Conservation (phyloP, 1,140 invertebrate species). For the Ostrea edulis region DNA sequence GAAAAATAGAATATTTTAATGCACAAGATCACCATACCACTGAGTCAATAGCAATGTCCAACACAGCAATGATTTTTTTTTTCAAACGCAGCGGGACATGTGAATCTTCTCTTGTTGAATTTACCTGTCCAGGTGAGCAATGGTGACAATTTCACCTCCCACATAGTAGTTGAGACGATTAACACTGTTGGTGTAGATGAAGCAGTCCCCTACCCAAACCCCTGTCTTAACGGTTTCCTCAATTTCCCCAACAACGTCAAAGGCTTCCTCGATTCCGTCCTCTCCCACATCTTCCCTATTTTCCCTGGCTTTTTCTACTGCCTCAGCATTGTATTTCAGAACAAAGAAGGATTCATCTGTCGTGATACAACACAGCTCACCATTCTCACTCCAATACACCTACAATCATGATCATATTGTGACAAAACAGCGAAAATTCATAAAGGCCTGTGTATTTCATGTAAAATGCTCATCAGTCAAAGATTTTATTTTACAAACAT, state of each 20-base stretch:
- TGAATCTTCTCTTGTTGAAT: not conserved
- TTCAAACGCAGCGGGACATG: too few species aligned
- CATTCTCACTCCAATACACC: constrained; percentile 98
- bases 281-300: constrained; percentile 89
- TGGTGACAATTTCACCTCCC: constrained; percentile 98
- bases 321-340: constrained; percentile 89
- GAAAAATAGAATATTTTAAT: constrained; percentile 38
- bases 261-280: constrained; percentile 97
- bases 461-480: too few species aligned
- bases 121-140: constrained; percentile 95
- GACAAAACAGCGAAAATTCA: not conserved
- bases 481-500: too few species aligned
- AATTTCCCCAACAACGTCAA: constrained; percentile 95
- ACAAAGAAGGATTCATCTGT: constrained; percentile 98
- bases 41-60: too few species aligned
- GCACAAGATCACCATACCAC: too few species aligned
- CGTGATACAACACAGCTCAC: constrained; percentile 94
- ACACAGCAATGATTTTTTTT: too few species aligned
- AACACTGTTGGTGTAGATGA: constrained; percentile 99
- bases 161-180: constrained; percentile 99
- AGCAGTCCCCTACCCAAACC: constrained; percentile 99
- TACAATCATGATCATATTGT: constrained; percentile 56
- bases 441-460: too few species aligned
- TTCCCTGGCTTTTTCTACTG: constrained; percentile 87
- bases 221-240: constrained; percentile 97